These are phyloP conservation scores for Xenus cinereus DNA, from an alignment of 2,113 vertebrate genomes.

Conservation along the genomic window DNA sequence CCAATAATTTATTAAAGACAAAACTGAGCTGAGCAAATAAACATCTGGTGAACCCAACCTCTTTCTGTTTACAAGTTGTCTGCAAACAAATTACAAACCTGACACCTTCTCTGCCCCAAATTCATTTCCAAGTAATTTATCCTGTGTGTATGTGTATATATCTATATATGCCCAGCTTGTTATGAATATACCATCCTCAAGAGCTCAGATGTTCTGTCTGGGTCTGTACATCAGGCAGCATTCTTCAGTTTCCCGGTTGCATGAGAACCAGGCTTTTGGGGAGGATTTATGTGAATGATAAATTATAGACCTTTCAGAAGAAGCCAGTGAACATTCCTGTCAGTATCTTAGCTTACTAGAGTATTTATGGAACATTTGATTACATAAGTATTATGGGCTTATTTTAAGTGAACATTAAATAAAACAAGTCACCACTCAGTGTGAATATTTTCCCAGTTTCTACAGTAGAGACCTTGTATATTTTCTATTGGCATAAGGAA, in stretches of 20 bases:
- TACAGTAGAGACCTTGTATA: background rate
- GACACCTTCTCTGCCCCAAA: background rate
- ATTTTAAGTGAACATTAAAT: conserved; percentile 15
- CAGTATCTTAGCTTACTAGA: background rate
- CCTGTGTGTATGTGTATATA: background rate
- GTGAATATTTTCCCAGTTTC: background rate
- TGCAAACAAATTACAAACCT: background rate
- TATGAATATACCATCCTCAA: background rate
- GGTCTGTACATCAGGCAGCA: background rate
- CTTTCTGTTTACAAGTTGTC: background rate
- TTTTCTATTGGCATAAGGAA: background rate
- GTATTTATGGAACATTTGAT: conserved; percentile 19
- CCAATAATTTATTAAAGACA: background rate
- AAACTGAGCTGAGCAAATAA: background rate
- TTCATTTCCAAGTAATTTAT: background rate
- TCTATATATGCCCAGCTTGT: background rate
- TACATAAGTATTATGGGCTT: conserved; percentile 6
- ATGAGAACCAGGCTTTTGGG: background rate
- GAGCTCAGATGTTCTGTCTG: background rate
- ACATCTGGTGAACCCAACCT: background rate
- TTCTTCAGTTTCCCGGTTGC: background rate
- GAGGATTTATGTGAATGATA: background rate
- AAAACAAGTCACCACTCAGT: background rate
- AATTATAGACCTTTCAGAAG: conserved; percentile 14
- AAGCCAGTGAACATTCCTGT: background rate